Evolutionary conservation across 2,113 vertebrate genomes (phyloP), one percentile per base, ranked within the genome.

Genomic region (Podarcis raffonei): DNA sequence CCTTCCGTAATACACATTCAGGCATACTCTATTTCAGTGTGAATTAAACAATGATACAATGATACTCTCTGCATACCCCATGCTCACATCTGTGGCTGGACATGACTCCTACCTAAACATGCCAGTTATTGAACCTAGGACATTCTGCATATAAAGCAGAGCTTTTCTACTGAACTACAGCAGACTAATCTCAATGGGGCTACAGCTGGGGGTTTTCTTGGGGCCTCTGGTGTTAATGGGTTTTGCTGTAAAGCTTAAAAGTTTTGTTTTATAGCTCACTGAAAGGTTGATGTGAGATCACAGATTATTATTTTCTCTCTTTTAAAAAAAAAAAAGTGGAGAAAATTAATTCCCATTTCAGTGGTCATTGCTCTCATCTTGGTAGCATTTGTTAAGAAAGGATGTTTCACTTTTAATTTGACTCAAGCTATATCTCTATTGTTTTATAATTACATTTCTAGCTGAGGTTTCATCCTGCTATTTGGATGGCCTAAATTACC

Each of bases 361-460:
- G 3, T 89, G 86, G 71, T 81, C 77, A 85, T 91, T 90, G 71
- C 59, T 87, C 81, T 93, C 86, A 89, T 84, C 77, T 89, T 68
- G 71, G 85, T 80, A 89, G 86, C 59, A 87, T 74, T 94, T 92
- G 89, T 74, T 94, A 81, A 90, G 75, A 87, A 32, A 85, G 88
- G 76, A 90, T 71, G 57, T 93, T 94, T 95, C 90, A 91, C 66
- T 92, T 95, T 78, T 87, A 85, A 93, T 94, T 90, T 95, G 25
- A 89, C 88, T 91, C 89, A 53, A 90, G 62, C 80, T 91, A 80
- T 83, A 89, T 74, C 25, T 78, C 53, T 74, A 85, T 88, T 93
- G 83, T 90, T 94, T 93, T 91, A 91, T 94, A 94, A 95, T 95
- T 94, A 83, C 13, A 30, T 88, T 92, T 90, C 91, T 93, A 75